These are phyloP conservation scores for Apis dorsata DNA, from an alignment of 1,140 invertebrate species.

Conservation along the genomic window DNA sequence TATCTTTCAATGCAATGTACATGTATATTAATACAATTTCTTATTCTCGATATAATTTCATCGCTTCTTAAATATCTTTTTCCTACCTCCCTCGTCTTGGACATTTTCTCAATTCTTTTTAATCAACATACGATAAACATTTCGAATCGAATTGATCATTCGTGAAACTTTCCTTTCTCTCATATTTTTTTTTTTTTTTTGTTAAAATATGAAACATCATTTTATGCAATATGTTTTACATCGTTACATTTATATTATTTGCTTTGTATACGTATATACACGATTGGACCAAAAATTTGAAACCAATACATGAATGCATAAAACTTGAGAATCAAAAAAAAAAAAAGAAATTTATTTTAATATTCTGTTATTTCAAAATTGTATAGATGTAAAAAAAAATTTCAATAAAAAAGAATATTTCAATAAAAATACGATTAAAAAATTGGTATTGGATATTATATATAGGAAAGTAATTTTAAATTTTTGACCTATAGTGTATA, in stretches of 20 bases:
- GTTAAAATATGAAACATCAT: background rate
- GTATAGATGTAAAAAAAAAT: no score
- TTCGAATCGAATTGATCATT: slow-evolving; percentile 8
- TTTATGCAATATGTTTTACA: slow-evolving; percentile 57
- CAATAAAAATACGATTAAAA: no score
- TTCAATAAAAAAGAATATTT: no score
- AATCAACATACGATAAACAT: slow-evolving; percentile 41
- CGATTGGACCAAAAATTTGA: no score
- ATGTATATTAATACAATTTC: slow-evolving; percentile 67
- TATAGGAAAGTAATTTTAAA: no score
- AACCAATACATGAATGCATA: no score
- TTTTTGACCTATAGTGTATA: background rate
- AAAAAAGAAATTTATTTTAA: no score
- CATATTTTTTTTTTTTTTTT: background rate
- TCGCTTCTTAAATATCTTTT: slow-evolving; percentile 45
- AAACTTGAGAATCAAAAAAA: no score
- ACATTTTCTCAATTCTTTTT: background rate
- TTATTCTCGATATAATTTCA: slow-evolving; percentile 61
- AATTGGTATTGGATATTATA: no score
- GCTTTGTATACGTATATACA: no score
- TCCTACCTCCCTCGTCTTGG: background rate
- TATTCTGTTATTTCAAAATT: no score
- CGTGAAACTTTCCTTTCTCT: slow-evolving; percentile 11
- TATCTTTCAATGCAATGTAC: slow-evolving; percentile 67
- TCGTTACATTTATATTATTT: slow-evolving; percentile 14